Base-by-base conservation (phyloP, 2,888 invertebrate genomes). In the Dryomyza anilis region DNA sequence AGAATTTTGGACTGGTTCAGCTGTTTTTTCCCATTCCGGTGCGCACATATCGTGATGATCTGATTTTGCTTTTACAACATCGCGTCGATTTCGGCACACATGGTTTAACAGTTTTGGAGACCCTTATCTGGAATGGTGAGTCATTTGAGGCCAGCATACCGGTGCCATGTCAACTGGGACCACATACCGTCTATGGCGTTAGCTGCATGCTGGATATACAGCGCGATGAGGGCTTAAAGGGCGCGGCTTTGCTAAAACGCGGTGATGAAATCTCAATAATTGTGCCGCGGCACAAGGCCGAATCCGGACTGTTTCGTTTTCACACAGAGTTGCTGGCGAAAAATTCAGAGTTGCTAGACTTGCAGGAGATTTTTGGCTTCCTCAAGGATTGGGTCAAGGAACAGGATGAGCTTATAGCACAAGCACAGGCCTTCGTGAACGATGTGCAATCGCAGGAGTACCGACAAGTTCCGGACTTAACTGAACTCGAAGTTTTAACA, bases 1-100 rank as follows among this genome's bases (percentile, higher is more conserved):
- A 76, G 30, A 80, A 79, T 55, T 84, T 82, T 56, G 82, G 82
- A 1, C 58, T 74, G 0, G 83, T 84, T 0, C 80, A 83, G 57
- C 55, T 74, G 1, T 83, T 81, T 56, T 63, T 84, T 36, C 78
- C 83, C 2, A 72, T 84, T 25, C 78, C 82, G 1, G 76, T 78
- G 12, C 75, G 79, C 63, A 83, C 78, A 1, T 83, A 83, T 67
- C 78, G 83, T 0, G 83, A 84, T 69, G 84, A 84, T 71, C 69
- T 84, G 14, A 69, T 84, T 55, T 67, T 84, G 12, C 70, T 84
- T 1, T 78, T 84, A n/a, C 84, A 84, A 67, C 83, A 84, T 71
- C 76, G 76, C 3, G 79, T 84, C 0, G 70, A 72, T 50, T 83
- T 82, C 52, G 71, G 76, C 25, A 78, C 81, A 0, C 84, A 84